These are phyloP conservation scores for Thalpophila matura DNA, from an alignment of 2,888 invertebrate genomes.

Conservation along the genomic window DNA sequence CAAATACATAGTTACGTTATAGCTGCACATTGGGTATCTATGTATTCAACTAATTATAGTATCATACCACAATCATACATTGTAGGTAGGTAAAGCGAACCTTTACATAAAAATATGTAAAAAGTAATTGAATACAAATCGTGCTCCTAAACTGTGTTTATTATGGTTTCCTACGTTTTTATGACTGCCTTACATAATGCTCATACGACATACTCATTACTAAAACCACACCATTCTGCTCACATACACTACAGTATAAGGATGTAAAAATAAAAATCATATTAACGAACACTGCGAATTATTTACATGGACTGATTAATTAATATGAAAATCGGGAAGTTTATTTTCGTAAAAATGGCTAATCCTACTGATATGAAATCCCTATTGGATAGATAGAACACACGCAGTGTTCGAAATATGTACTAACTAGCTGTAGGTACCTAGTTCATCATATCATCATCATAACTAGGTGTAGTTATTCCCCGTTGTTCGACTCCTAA, in stretches of 20 bases:
- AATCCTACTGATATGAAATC: neutral
- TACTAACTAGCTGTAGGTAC: no score
- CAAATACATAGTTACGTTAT: constrained; percentile 57
- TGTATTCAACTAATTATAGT: constrained; percentile 61
- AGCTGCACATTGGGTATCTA: constrained; percentile 54
- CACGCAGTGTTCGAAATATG: neutral
- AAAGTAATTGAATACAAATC: constrained; percentile 16
- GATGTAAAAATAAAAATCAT: no score
- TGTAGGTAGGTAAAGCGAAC: constrained; percentile 6
- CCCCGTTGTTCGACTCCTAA: no score
- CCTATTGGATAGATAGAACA: neutral
- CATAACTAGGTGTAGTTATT: no score
- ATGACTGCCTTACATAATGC: constrained; percentile 7
- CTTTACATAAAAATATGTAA: constrained; percentile 8
- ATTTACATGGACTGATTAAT: no score
- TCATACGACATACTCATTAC: no score
- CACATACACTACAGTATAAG: no score
- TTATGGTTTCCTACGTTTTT: constrained; percentile 8
- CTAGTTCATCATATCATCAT: no score
- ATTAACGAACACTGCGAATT: constrained; percentile 7
- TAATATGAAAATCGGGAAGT: no score
- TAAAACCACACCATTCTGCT: constrained; percentile 3
- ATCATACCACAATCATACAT: constrained; percentile 56
- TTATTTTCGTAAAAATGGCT: neutral
- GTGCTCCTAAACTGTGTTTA: constrained; percentile 1